phyloP scores from a whole-genome alignment of 2,113 vertebrate species.

The Zosterops hypoxanthus region DNA sequence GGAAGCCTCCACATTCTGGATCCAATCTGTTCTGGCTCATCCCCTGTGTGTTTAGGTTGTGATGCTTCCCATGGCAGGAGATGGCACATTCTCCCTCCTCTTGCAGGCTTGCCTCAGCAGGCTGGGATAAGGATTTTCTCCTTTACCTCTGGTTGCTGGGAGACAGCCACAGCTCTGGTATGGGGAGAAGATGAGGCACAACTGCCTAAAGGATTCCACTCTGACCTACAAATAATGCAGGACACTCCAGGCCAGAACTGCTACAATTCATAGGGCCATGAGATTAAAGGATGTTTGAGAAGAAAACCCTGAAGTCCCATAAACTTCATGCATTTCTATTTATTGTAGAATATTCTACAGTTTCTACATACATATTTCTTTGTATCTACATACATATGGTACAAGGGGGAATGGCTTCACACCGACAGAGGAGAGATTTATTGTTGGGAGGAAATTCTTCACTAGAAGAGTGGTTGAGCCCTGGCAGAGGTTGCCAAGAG shows the following conservation, averaged over 20 bases:
- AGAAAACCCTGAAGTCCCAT: background rate
- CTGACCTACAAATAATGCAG: background rate
- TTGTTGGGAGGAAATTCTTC: background rate
- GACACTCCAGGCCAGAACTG: background rate
- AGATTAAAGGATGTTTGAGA: background rate
- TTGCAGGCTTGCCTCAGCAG: background rate
- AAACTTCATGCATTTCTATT: background rate
- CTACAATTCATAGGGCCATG: background rate
- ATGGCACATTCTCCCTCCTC: background rate
- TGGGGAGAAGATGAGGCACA: background rate
- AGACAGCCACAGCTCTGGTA: too few species aligned
- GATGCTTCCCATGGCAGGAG: background rate
- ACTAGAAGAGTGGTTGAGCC: background rate
- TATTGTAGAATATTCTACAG: background rate
- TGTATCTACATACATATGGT: background rate
- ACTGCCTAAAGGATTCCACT: background rate
- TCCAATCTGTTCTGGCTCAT: fast-evolving
- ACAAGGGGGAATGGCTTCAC: background rate
- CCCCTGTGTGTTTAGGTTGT: background rate
- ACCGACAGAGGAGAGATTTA: background rate
- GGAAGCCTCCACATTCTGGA: background rate
- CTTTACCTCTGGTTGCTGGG: background rate
- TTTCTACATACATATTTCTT: background rate
- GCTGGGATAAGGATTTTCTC: background rate
- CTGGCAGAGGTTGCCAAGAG: background rate